phyloP scores from a whole-genome alignment of 2,797 vertebrate species.

The Acomys russatus region DNA sequence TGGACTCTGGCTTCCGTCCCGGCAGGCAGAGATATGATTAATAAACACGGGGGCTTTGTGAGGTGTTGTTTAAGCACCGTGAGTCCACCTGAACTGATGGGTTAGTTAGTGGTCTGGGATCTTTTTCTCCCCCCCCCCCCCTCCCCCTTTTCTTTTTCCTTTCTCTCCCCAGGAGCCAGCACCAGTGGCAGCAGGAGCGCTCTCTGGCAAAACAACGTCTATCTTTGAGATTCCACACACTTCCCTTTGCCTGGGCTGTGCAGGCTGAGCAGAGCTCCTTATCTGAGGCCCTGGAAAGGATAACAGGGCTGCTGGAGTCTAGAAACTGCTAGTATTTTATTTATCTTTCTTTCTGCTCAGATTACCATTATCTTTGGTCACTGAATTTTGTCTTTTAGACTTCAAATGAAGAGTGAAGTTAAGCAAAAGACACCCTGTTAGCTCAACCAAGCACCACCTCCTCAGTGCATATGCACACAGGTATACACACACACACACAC shows the following conservation, averaged over 20 bases:
- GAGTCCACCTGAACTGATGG: constrained; percentile 85
- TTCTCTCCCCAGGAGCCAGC: constrained; percentile 82
- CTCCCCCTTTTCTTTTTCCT: too few species aligned
- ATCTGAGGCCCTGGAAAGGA: constrained; percentile 88
- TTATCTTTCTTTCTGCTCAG: constrained; percentile 89
- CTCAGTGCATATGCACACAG: not conserved
- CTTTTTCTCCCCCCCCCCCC: constrained; percentile 38
- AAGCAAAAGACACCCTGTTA: constrained; percentile 89
- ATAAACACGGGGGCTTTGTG: constrained; percentile 87
- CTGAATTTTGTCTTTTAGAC: constrained; percentile 85
- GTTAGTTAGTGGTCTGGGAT: constrained; percentile 56
- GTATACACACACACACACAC: not conserved
- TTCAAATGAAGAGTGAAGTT: constrained; percentile 87
- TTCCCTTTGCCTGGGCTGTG: constrained; percentile 50
- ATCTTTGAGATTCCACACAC: constrained; percentile 70
- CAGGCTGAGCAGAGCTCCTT: constrained; percentile 85
- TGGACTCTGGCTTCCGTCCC: constrained; percentile 85
- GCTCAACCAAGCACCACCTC: constrained; percentile 87
- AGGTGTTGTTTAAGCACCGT: constrained; percentile 86
- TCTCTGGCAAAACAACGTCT: constrained; percentile 78
- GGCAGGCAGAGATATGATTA: constrained; percentile 86
- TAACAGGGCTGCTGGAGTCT: constrained; percentile 90
- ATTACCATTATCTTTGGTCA: constrained; percentile 91
- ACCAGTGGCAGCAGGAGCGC: constrained; percentile 73
- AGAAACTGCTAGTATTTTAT: constrained; percentile 89